Evolutionary conservation across 2,797 vertebrate species (phyloP), one percentile per base, ranked within the genome.

Genomic region (Discoglossus pictus): DNA sequence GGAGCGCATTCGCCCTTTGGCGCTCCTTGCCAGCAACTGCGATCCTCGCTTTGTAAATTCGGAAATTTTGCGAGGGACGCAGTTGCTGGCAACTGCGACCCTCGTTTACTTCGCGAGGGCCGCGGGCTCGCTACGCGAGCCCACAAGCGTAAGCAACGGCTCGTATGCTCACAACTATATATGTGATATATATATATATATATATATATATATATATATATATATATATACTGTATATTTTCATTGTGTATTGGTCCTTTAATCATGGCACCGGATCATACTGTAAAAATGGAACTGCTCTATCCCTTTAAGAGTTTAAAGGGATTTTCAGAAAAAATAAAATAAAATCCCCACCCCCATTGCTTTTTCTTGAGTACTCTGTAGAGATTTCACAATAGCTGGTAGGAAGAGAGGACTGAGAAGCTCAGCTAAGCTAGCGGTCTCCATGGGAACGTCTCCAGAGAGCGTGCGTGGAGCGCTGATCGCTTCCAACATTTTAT

Each of bases 381-480:
- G 17, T 13, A 21, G 47, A 24, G 46, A 53, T 21, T 39, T 24
- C 53, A 64, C 68, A 71, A 71, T 71, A 64, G 61, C 60, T 46
- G 12, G 13, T 15, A 43, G 60, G 61, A 71, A 56, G 43, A n/a
- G 59, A 63, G 27, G 27, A 54, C 40, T 39, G 50, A 34, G 50
- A 56, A 35, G 18, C 53, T 38, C 20, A 56, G 51, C 55, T 51
- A 40, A 56, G 48, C 59, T 56, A 27, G 24, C 61, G 3, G 68
- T 71, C 52, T 38, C 53, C 68, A 71, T 71, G 68, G 68, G 44
- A 64, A 71, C 68, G 44, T 44, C 52, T 51, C 24, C 35, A 31
- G 12, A 43, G 35, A 63, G 43, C 42, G 7, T 2, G 43, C 7
- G 11, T 16, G 43, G 20, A 47, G 15, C 43, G 21, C 40, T 8